Base-by-base conservation (phyloP, 2,113 vertebrate genomes). In the Elephas maximus region DNA sequence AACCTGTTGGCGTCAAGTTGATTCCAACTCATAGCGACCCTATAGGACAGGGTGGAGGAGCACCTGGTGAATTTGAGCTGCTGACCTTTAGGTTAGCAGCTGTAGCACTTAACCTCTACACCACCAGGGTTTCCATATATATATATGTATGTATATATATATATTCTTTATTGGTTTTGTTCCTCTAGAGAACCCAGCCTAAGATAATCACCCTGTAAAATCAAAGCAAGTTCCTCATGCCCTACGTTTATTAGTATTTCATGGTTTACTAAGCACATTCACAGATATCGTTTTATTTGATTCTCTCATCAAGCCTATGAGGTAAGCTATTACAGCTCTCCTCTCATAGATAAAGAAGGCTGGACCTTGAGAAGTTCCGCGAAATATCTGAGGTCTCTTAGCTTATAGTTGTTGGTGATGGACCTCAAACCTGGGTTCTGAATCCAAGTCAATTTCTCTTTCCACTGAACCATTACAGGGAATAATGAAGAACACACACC, bases 151-250 rank as follows among this genome's bases (percentile, higher is more conserved):
- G 11, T 57, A 69, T 69, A 69, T 33, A 30, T 69, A 69, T 69
- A 67, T 67, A 67, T 1, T 3, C 41, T 77, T 77, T 17, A 77
- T 41, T 77, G 26, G n/a, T 37, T 51, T 69, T 87, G 30, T 12
- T 15, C 15, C 30, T n/a, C n/a, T 73, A 73, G 33, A 73, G 15
- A 73, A 37, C n/a, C n/a, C 33, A 15, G 33, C 5, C 17, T 37
- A 73, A 37, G n/a, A 37, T 17, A 93, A 84, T 97, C 12, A 57
- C 23, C 91, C 77, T 65, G 3, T 87, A 83, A 91, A 95, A 80
- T 89, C 57, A 82, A 81, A 95, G 85, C 77, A 82, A 93, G 44
- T 67, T 80, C 24, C 87, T 76, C 21, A 33, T 30, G 17, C 17
- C 41, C 51, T 76, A 21, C 24, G 69, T 74, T 60, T 84, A 90